phyloP scores from a whole-genome alignment of 1,140 invertebrate species.

The Drosophila tani region DNA sequence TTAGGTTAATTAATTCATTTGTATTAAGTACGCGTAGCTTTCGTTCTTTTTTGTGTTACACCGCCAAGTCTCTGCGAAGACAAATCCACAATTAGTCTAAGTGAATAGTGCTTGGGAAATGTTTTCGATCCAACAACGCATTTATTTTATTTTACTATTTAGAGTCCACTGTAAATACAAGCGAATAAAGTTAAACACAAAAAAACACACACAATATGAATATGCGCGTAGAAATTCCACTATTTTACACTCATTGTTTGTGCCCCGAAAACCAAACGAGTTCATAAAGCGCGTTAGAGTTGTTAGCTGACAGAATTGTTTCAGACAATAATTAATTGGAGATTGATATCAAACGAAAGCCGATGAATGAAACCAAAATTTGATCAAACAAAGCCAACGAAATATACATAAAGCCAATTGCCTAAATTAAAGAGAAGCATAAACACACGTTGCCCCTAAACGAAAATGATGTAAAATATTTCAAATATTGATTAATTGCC shows the following conservation, averaged over 20 bases:
- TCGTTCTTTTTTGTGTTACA: constrained; percentile 60
- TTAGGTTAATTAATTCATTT: constrained; percentile 46
- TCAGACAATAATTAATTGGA: constrained; percentile 79
- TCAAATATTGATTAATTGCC: constrained; percentile 44
- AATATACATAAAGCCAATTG: constrained; percentile 54
- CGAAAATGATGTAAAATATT: constrained; percentile 53
- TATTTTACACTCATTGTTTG: constrained; percentile 32
- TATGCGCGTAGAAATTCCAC: constrained; percentile 17
- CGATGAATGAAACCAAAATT: constrained; percentile 15
- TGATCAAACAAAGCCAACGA: constrained; percentile 70
- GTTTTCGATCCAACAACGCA: constrained; percentile 67
- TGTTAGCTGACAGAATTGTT: constrained; percentile 73
- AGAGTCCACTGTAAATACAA: constrained; percentile 64
- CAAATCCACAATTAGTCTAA: constrained; percentile 72
- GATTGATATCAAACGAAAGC: constrained; percentile 28
- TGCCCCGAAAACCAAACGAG: constrained; percentile 1
- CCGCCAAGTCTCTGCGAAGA: constrained; percentile 72
- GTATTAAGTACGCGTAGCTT: constrained; percentile 21
- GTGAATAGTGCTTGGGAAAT: constrained; percentile 56
- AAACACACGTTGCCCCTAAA: constrained; percentile 17
- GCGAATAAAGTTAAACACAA: constrained; percentile 31
- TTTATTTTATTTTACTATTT: constrained; percentile 64
- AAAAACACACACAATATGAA: constrained; percentile 13
- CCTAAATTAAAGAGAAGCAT: constrained; percentile 26
- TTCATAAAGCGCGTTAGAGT: constrained; percentile 47